These are phyloP conservation scores for Drosophila mayri DNA, from an alignment of 1,140 invertebrate genomes.

Conservation along the genomic window DNA sequence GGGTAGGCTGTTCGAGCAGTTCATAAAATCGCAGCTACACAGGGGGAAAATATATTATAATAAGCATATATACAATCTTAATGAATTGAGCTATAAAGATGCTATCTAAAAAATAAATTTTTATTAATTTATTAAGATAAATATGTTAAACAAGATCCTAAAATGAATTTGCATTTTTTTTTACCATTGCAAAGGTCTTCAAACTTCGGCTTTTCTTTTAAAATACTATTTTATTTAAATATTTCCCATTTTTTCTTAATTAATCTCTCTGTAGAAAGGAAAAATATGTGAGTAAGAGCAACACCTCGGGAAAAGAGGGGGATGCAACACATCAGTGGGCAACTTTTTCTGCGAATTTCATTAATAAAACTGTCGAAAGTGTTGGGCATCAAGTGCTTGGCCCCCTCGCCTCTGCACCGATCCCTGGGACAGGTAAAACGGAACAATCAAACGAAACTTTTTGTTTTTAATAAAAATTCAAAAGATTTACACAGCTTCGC, in stretches of 20 bases:
- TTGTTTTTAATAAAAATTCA: constrained; percentile 82
- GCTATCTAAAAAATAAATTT: too few species aligned
- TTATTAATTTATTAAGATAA: background rate
- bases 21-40: constrained; percentile 58
- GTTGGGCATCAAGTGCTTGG: constrained; percentile 52
- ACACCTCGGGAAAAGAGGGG: constrained; percentile 27
- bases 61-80: too few species aligned
- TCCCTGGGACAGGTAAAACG: constrained; percentile 38
- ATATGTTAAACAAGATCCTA: background rate
- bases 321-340: constrained; percentile 59
- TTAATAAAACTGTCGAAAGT: constrained; percentile 83
- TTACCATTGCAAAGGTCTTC: too few species aligned
- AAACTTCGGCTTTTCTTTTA: too few species aligned
- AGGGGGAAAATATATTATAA: background rate
- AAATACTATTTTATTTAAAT: background rate
- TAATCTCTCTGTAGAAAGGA: constrained; percentile 1
- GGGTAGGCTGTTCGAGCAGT: constrained; percentile 38
- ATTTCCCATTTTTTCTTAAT: background rate
- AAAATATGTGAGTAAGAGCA: constrained; percentile 28
- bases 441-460: constrained; percentile 76
- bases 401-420: background rate
- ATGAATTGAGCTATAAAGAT: background rate
- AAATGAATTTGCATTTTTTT: background rate
- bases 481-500: constrained; percentile 74
- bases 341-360: constrained; percentile 78